A percentile compares a stretch with the other conserved stretches of the same genome.
Conservation (phyloP, 1,140 invertebrate species). For the Diuraphis noxia region DNA sequence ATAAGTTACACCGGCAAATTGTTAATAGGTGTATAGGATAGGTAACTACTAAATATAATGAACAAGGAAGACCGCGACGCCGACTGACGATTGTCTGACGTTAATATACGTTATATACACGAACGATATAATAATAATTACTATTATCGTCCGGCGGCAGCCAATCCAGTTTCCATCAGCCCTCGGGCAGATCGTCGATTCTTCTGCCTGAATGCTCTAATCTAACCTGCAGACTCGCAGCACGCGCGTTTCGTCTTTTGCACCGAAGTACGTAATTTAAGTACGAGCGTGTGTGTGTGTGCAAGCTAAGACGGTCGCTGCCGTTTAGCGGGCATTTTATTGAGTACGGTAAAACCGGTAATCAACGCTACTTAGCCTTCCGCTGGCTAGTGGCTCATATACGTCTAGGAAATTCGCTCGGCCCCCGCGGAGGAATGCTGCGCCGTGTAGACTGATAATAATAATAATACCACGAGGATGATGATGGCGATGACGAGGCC, state of each 20-base stretch:
- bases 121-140: background rate
- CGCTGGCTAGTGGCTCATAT: background rate
- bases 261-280: background rate
- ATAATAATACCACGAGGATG: background rate
- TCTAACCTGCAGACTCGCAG: background rate
- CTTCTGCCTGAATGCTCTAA: background rate
- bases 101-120: background rate
- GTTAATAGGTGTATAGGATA: background rate
- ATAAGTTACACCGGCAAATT: background rate
- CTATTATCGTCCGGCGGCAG: background rate
- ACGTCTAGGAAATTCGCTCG: constrained; percentile 12
- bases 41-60: no score
- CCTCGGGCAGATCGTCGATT: background rate
- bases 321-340: constrained; percentile 20
- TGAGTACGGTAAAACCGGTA: constrained; percentile 18
- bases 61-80: background rate
- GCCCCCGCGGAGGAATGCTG: constrained; percentile 10
- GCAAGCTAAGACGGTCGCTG: background rate
- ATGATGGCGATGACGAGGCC: background rate
- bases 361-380: background rate
- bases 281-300: background rate
- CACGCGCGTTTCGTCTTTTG: background rate
- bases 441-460: background rate
- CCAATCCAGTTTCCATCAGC: background rate
- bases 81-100: no score